phyloP scores from a whole-genome alignment of 2,888 invertebrate species.

The Quadriops clusia region DNA sequence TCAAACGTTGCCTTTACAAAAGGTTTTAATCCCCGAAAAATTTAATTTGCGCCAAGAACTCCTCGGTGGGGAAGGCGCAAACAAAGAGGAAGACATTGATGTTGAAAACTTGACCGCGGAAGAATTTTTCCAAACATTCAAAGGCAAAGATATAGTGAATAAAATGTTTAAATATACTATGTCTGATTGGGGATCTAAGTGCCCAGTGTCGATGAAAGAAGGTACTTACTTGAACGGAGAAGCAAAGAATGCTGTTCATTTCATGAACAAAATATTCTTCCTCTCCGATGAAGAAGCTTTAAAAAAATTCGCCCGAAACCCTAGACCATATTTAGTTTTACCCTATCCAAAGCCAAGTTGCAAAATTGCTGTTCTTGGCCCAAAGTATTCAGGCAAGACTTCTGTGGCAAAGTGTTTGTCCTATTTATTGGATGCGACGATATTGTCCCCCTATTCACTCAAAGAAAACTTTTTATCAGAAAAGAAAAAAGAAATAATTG shows the following conservation, averaged over 20 bases:
- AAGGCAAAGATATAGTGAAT: conserved; percentile 24
- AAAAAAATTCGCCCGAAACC: conserved; percentile 47
- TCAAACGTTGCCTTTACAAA: conserved; percentile 28
- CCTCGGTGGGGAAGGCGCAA: conserved; percentile 14
- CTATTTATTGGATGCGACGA: conserved; percentile 39
- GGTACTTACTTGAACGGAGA: conserved; percentile 42
- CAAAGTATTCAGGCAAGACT: conserved; percentile 47
- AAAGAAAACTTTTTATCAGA: conserved; percentile 18
- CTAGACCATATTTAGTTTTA: conserved; percentile 46
- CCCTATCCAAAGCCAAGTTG: conserved; percentile 47
- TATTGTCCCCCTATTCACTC: conserved; percentile 35
- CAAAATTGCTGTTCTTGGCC: conserved; percentile 49
- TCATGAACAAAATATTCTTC: conserved; percentile 50
- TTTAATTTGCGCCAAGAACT: conserved; percentile 19
- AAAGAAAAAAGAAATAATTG: conserved; percentile 20
- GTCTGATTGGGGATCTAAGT: conserved; percentile 48
- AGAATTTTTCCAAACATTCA: conserved; percentile 28
- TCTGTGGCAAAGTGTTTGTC: conserved; percentile 44
- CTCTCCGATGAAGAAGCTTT: conserved; percentile 42
- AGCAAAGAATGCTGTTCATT: conserved; percentile 44
- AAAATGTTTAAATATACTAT: conserved; percentile 36
- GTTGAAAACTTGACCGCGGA: conserved; percentile 22
- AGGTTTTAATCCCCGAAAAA: conserved; percentile 29
- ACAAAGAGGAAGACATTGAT: conserved; percentile 16
- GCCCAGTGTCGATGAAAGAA: conserved; percentile 50